Base-by-base conservation (phyloP, 2,113 vertebrate species). In the Stigmatopora argus region DNA sequence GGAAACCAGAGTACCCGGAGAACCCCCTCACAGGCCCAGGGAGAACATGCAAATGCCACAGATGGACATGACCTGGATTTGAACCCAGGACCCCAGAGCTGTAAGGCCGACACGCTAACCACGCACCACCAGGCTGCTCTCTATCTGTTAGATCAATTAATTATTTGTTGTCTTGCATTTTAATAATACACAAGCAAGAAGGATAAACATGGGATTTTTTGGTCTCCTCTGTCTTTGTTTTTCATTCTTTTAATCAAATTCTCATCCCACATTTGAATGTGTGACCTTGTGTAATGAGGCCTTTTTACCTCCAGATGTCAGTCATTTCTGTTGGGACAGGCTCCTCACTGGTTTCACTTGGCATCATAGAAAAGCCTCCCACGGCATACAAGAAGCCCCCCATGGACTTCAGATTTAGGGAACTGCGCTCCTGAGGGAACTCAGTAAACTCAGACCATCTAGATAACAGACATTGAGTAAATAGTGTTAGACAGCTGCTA, bases 401-500 rank as follows among this genome's bases (percentile, higher is more conserved):
- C 65, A 92, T 81, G 38, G 93, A 94, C 69, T 95, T 82, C 62
- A 99, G 88, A 78, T 89, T 98, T 73, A 89, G 92, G 0, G 97
- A 99, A 74, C 96, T 98, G 52, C 97, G 94, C 72, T 96, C 94
- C 86, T 99, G 97, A 0, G 95, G 94, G 78, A 99, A 99, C 83
- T 96, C 94, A 0, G 90, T 85, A 13, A 95, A 94, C 11, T 91
- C 87, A 0, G 94, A 91, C 97, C 97, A 99, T 87, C 97, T 98
- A 81, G 8, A 65, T 17, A 60, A 38, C n/a, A 69, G 38, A 68
- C 38, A 72, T 35, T 61, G 18, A 59, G 48, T 71, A 64, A 38
- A 46, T 41, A 57, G 15, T n/a, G 48, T 72, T 69, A 51, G 66
- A 77, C 60, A 72, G 52, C n/a, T 35, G 51, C 34, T 57, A 13